phyloP scores from a whole-genome alignment of 2,797 vertebrate species.

The Rhinichthys osculus region DNA sequence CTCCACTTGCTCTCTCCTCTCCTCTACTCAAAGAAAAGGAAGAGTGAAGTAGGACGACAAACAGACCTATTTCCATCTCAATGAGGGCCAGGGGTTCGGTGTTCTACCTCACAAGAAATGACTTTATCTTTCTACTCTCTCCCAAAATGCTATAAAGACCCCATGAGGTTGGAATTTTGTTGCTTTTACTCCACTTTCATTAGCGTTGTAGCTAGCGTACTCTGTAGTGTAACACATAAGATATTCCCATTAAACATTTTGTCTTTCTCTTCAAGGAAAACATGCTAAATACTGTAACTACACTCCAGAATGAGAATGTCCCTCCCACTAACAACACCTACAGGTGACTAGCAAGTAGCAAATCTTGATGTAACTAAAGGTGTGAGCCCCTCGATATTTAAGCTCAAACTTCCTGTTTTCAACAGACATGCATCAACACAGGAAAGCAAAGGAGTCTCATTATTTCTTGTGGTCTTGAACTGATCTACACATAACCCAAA shows the following conservation, averaged over 20 bases:
- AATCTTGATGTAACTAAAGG: too few species aligned
- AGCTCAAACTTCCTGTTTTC: neutral
- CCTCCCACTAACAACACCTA: neutral
- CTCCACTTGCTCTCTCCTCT: conserved; percentile 26
- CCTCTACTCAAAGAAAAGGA: conserved; percentile 46
- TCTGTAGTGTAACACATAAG: neutral
- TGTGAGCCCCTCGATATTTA: neutral
- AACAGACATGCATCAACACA: neutral
- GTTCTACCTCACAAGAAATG: conserved; percentile 23
- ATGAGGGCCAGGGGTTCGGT: conserved; percentile 59
- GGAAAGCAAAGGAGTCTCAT: neutral
- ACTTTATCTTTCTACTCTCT: neutral
- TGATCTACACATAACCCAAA: neutral
- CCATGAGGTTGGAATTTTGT: neutral
- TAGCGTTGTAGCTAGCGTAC: neutral
- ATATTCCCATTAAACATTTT: neutral
- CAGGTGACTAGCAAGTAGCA: neutral
- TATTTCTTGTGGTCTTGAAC: neutral
- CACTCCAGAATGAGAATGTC: neutral
- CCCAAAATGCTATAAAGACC: conserved; percentile 13
- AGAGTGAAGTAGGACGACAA: conserved; percentile 69
- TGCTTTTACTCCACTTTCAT: neutral
- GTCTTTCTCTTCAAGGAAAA: neutral
- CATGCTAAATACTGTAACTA: neutral
- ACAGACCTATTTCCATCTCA: conserved; percentile 77